Base-by-base conservation (phyloP, 2,888 invertebrate species). In the Barypeithes pellucidus region DNA sequence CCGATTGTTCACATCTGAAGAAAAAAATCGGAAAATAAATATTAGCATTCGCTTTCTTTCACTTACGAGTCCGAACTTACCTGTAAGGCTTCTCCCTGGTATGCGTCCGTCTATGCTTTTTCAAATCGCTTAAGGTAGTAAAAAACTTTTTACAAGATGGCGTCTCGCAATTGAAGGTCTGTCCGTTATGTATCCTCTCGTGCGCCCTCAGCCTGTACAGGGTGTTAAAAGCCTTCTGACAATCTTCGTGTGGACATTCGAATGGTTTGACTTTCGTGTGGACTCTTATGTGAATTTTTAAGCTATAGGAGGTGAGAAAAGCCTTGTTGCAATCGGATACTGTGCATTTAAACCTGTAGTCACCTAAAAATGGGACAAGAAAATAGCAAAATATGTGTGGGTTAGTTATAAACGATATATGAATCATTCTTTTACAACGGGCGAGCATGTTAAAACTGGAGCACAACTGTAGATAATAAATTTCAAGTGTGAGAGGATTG, bases 251-350 rank as follows among this genome's bases (percentile, higher is more conserved):
- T 77, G 90, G 91, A 86, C 98, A 98, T 81, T 93, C 92, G 84
- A 96, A 98, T 0, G 97, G 97, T 88, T 96, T 97, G 73, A 91
- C 89, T 87, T 97, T 96, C 0, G 97, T 97, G 85, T 98, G 98
- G 43, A 97, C 96, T 77, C 97, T 89, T 76, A 96, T 92, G 86
- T 98, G 98, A 80, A 97, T 96, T 88, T 97, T 97, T 77, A 97
- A 87, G 87, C 97, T 96, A 87, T 97, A 97, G 29, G 97, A 97
- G 22, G 97, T 97, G 71, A 98, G 89, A 87, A 98, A 98, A 74
- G 95, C 94, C 87, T 97, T 97, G 74, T 94, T 94, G 87, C 98
- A 98, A 78, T 91, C 91, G 75, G 92, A 91, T 86, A 96, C 94
- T 43, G 93, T 90, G 87, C 97, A 98, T 87, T 95, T 94, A 87